Base-by-base conservation (phyloP, 92 coral and sea anemone species). In the Montipora capitata region DNA sequence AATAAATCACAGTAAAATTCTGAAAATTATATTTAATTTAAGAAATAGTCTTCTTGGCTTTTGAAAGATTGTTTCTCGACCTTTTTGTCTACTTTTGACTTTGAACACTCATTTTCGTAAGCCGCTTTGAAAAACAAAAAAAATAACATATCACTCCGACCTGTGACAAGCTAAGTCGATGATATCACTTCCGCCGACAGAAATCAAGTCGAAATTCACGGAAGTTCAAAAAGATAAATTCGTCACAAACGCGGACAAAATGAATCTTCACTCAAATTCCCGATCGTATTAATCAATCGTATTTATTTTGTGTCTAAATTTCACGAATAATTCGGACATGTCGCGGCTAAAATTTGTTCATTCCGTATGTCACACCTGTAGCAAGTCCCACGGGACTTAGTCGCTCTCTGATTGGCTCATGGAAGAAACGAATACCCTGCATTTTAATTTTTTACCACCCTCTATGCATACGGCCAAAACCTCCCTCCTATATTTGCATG, bases 391-490 rank as follows among this genome's bases (percentile, higher is more conserved):
- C 72, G 88, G 90, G 85, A 88, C 63, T 18, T 70, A 16, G 69
- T 27, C 78, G 78, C 58, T 20, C 56, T 80, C 44, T 83, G 79
- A 83, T 83, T 83, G 87, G 87, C 48, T 83, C 72, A 8, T 18
- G 38, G 20, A 61, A 83, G 87, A 40, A 43, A 15, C 67, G 89
- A 91, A 91, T 83, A 70, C 86, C 85, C 90, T 93, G 96, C 91
- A 93, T 83, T 72, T 83, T 83, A 83, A 83, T 83, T 83, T 82
- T 72, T 81, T 12, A 84, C 95, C 95, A 91, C 95, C 95, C 95
- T 72, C 87, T 13, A 58, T 80, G 78, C 76, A 66, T 54, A 16
- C 48, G 91, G 72, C 74, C 76, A 58, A 81, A 79, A 62, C 75
- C 68, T 73, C 43, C 80, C 38, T 75, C 82, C 27, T 91, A 78